Evolutionary conservation across 2,888 invertebrate species (phyloP).

Genomic region (Synergus itoensis): DNA sequence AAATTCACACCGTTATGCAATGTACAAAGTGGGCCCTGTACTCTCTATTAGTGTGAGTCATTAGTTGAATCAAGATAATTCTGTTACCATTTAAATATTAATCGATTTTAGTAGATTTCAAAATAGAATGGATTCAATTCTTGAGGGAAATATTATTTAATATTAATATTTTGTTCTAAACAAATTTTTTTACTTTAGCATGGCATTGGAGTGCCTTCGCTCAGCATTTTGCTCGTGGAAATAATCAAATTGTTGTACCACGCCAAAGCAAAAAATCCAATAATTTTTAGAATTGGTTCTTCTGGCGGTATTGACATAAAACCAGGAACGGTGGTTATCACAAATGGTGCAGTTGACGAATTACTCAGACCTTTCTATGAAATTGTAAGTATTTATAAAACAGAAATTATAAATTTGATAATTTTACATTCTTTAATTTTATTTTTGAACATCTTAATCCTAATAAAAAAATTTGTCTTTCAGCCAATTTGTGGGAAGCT

Average conservation of each 20-base stretch:
- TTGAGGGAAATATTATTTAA: not conserved
- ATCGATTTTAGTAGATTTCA: too few species aligned
- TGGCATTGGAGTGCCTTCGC: slow-evolving; percentile 97
- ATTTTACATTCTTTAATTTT: too few species aligned
- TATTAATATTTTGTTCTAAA: not conserved
- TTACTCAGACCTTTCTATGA: slow-evolving; percentile 88
- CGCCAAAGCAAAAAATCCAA: slow-evolving; percentile 89
- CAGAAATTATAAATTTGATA: not conserved
- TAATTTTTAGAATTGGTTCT: slow-evolving; percentile 94
- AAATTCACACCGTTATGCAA: slow-evolving; percentile 27
- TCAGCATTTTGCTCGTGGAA: slow-evolving; percentile 95
- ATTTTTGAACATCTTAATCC: not conserved
- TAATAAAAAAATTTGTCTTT: slow-evolving; percentile 55
- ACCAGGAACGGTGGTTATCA: slow-evolving; percentile 93
- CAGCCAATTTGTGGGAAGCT: slow-evolving; percentile 90
- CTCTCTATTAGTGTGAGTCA: slow-evolving; percentile 24
- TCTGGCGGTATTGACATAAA: slow-evolving; percentile 94
- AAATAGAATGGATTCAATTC: not conserved
- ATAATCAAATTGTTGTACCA: slow-evolving; percentile 95
- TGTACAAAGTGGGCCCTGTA: slow-evolving; percentile 29
- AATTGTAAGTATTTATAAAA: slow-evolving; percentile 82
- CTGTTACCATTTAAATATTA: too few species aligned
- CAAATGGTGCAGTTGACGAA: slow-evolving; percentile 93
- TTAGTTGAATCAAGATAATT: not conserved
- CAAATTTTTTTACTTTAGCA: slow-evolving; percentile 81